These are phyloP conservation scores for Excalfactoria chinensis DNA, from an alignment of 2,113 vertebrate genomes.

Conservation along the genomic window DNA sequence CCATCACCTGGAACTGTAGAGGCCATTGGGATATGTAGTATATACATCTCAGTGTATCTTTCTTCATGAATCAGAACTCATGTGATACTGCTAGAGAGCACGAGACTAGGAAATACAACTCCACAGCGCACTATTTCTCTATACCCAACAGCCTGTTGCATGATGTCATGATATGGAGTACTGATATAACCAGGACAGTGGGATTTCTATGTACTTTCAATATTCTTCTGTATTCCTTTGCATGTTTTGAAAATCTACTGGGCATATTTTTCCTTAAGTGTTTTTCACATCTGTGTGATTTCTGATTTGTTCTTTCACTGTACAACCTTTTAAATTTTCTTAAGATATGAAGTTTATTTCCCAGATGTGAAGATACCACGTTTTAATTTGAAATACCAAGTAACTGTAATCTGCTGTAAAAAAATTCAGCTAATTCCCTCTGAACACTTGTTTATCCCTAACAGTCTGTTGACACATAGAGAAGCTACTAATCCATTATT, in stretches of 20 bases:
- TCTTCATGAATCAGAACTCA: too few species aligned
- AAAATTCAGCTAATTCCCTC: background rate
- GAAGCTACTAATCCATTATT: background rate
- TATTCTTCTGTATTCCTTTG: background rate
- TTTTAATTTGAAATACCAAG: slow-evolving; percentile 15
- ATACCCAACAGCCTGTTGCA: too few species aligned
- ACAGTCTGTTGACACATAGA: background rate
- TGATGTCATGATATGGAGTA: too few species aligned
- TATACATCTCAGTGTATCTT: too few species aligned
- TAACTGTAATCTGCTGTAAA: background rate
- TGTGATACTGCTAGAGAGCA: too few species aligned
- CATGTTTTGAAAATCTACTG: background rate
- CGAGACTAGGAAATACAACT: too few species aligned
- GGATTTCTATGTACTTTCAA: background rate
- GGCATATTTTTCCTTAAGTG: background rate
- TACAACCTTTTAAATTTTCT: slow-evolving; percentile 8
- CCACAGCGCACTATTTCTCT: too few species aligned
- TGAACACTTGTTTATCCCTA: background rate
- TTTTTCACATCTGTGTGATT: background rate
- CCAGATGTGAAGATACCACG: background rate
- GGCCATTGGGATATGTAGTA: too few species aligned
- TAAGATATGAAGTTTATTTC: background rate
- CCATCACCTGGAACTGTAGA: too few species aligned
- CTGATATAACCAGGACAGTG: too few species aligned
- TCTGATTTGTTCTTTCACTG: background rate